phyloP scores from a whole-genome alignment of 1,140 invertebrate genomes.

The Pygmarrhopalites habei region DNA sequence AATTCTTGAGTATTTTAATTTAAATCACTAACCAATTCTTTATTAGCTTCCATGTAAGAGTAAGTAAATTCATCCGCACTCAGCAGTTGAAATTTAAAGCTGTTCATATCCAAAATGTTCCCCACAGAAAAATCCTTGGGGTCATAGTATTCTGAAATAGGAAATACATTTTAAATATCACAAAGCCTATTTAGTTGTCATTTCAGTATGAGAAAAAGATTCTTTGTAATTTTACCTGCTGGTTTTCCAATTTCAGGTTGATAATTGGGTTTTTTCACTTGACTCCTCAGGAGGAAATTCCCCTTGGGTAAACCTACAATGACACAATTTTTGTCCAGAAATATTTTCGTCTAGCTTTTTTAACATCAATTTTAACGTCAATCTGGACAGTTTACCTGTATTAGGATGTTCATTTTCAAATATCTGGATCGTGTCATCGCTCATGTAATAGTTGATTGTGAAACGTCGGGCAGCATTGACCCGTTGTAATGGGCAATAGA shows the following conservation, averaged over 20 bases:
- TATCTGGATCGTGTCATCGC: slow-evolving; percentile 74
- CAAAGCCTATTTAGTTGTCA: too few relatives aligned
- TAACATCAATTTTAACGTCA: too few relatives aligned
- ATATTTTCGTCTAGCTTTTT: too few relatives aligned
- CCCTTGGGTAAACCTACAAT: slow-evolving; percentile 48
- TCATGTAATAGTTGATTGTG: slow-evolving; percentile 70
- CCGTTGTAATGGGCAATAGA: slow-evolving; percentile 29
- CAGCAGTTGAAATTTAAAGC: slow-evolving; percentile 66
- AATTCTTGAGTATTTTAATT: background rate
- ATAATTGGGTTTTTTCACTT: slow-evolving; percentile 66
- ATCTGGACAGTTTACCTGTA: too few relatives aligned
- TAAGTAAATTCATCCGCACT: slow-evolving; percentile 79
- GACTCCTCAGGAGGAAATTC: slow-evolving; percentile 58
- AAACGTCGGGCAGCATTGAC: slow-evolving; percentile 64
- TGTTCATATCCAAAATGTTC: slow-evolving; percentile 62
- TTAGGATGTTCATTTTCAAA: slow-evolving; percentile 66
- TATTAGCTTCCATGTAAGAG: slow-evolving; percentile 76
- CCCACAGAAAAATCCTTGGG: slow-evolving; percentile 75
- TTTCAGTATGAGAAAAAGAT: too few relatives aligned
- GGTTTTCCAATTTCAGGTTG: slow-evolving; percentile 53
- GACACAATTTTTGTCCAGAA: slow-evolving; percentile 1
- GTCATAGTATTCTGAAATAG: slow-evolving; percentile 60
- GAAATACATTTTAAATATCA: too few relatives aligned
- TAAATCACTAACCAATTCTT: slow-evolving; percentile 53
- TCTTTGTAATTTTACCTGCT: too few relatives aligned